Conservation (phyloP, 1,140 invertebrate genomes). For the Cydia fagiglandana region DNA sequence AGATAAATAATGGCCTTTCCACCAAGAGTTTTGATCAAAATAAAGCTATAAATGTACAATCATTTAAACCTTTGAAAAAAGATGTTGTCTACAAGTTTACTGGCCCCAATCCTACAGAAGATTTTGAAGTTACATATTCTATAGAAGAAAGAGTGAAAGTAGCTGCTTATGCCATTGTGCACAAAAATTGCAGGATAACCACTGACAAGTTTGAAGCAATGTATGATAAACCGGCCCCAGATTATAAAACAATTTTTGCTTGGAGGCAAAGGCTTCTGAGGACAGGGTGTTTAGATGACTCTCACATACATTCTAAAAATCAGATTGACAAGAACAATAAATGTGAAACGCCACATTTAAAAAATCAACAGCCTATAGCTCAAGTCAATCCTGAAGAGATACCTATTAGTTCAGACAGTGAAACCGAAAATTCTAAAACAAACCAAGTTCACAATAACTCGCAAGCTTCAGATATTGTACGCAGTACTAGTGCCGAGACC, state of each 20-base stretch:
- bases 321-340: slow-evolving; percentile 35
- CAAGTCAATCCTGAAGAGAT: slow-evolving; percentile 73
- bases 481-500: slow-evolving; percentile 64
- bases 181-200: slow-evolving; percentile 72
- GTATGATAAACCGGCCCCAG: slow-evolving; percentile 75
- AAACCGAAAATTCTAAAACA: slow-evolving; percentile 50
- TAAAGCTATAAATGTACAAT: slow-evolving; percentile 64
- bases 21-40: slow-evolving; percentile 59
- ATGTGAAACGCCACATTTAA: slow-evolving; percentile 23
- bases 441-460: slow-evolving; percentile 41
- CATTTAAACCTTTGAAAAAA: slow-evolving; percentile 73
- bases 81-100: slow-evolving; percentile 69
- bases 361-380: slow-evolving; percentile 43
- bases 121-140: slow-evolving; percentile 71
- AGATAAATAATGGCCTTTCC: slow-evolving; percentile 45
- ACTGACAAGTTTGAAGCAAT: slow-evolving; percentile 69
- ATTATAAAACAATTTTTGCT: slow-evolving; percentile 75
- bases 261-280: slow-evolving; percentile 70
- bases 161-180: slow-evolving; percentile 73
- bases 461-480: slow-evolving; percentile 38
- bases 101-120: slow-evolving; percentile 57
- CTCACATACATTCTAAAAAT: slow-evolving; percentile 55
- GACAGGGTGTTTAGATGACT: slow-evolving; percentile 74
- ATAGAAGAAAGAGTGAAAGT: slow-evolving; percentile 69
- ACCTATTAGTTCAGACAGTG: slow-evolving; percentile 60